Base-by-base conservation (phyloP, 1,140 invertebrate genomes). In the Aphis craccivora region DNA sequence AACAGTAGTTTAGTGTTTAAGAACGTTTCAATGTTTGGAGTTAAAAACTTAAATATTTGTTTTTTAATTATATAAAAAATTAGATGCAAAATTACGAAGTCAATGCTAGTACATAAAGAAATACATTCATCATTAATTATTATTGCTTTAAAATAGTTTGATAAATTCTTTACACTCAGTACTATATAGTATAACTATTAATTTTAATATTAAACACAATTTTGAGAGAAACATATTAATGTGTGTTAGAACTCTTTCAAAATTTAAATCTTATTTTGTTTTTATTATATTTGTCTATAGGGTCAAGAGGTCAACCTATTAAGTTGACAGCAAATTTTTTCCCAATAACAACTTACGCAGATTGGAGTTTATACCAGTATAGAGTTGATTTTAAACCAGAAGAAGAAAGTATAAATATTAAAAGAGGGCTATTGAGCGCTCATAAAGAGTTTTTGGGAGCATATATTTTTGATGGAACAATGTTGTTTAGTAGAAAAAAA, bases 341-440 rank as follows among this genome's bases (percentile, higher is more conserved):
- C 94, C 95, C 96, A 30, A 94, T 99, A 2, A 91, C 97, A 7
- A 96, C 96, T 0, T 95, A 95, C 1, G 96, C 97, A 0, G 95
- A 97, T 83, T 98, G 97, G 97, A 95, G 96, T 53, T 95, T 99
- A 0, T 97, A 97, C 92, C 97, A 98, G 94, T 99, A 99, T 95
- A 96, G 96, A 93, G 98, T 99, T 0, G 97, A 97, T 94, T 97
- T 98, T 94, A 94, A 95, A 0, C 98, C 98, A 0, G 96, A 97
- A 14, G 96, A 98, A 94, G 98, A 98, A 84, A 95, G 96, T 35
- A 97, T 96, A 0, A 88, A 92, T 2, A 95, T 97, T 9, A 96
- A 97, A 35, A 97, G 97, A 94, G 96, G 94, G 0, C 94, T 98
- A 2, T 91, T 98, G 0, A 94, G 95, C 35, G 81, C 95, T 5